phyloP scores from a whole-genome alignment of 92 coral and sea anemone species.

The Umimayanthus kanabou region DNA sequence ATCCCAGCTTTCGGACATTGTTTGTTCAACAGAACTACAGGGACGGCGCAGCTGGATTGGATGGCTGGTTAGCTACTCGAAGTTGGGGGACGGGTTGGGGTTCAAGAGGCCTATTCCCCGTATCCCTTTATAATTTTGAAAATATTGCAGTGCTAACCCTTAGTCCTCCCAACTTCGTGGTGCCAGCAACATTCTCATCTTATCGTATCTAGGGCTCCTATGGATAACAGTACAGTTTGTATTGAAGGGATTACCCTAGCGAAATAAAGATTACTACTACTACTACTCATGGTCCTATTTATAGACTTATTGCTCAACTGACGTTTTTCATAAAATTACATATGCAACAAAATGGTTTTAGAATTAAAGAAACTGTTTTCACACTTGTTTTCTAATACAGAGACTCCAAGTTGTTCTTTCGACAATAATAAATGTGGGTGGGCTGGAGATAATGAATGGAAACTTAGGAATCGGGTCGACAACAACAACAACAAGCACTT shows the following conservation, averaged over 20 bases:
- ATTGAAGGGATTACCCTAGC: too few relatives aligned
- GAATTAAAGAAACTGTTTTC: neutral
- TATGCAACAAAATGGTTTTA: neutral
- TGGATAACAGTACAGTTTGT: too few relatives aligned
- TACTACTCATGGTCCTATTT: neutral
- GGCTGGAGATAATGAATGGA: conserved; percentile 50
- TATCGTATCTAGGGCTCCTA: too few relatives aligned
- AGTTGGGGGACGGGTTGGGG: too few relatives aligned
- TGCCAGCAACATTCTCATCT: neutral
- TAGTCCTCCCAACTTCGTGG: too few relatives aligned
- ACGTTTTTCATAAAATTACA: neutral
- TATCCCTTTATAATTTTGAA: too few relatives aligned
- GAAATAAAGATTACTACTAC: too few relatives aligned
- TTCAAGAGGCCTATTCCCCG: too few relatives aligned
- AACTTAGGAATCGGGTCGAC: conserved; percentile 7
- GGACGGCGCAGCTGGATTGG: neutral
- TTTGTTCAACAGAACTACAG: neutral
- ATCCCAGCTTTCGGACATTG: neutral
- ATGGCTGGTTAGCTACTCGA: too few relatives aligned
- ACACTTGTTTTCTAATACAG: conserved; percentile 17
- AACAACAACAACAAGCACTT: neutral
- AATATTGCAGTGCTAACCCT: too few relatives aligned
- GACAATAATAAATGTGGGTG: conserved; percentile 40
- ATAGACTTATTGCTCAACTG: too few relatives aligned
- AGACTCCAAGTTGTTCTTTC: conserved; percentile 47